Conservation (phyloP, 30 jellyfish, hydroid and myxozoan genomes). For the Catostylus mosaicus region DNA sequence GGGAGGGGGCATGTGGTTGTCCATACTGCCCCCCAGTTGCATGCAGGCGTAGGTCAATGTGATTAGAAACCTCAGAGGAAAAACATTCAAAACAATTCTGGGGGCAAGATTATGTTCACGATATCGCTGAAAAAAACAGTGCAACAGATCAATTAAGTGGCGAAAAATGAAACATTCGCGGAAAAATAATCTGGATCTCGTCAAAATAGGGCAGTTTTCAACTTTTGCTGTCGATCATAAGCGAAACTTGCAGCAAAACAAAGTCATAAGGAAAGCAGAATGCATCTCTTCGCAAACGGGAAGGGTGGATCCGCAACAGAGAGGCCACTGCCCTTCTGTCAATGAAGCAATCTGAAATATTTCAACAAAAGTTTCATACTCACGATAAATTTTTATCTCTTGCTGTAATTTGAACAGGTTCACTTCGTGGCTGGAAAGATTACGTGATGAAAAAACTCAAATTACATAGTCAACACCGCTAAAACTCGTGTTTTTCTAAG, state of each 20-base stretch:
- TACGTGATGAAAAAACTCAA: neutral
- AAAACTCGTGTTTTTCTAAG: neutral
- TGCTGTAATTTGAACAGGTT: neutral
- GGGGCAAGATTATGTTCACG: too few species aligned
- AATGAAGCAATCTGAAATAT: neutral
- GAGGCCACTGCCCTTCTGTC: neutral
- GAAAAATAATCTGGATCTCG: too few species aligned
- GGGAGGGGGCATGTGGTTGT: too few species aligned
- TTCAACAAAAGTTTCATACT: neutral
- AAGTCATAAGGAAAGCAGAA: neutral
- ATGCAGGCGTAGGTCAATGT: too few species aligned
- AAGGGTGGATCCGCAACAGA: neutral
- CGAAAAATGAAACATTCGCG: too few species aligned
- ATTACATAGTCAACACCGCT: neutral
- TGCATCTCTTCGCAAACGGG: neutral
- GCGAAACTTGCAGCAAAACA: neutral
- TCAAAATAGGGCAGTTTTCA: too few species aligned
- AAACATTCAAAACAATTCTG: too few species aligned
- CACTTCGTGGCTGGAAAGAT: neutral
- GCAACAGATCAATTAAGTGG: too few species aligned
- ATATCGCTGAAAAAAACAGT: too few species aligned
- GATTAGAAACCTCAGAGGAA: too few species aligned
- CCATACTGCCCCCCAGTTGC: too few species aligned
- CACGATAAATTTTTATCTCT: neutral
- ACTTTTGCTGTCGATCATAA: neutral